Percentiles rank a stretch among this genome's conserved stretches.
These are phyloP conservation scores for Caenorhabditis auriculariae DNA, from an alignment of 2,888 invertebrate genomes.

Conservation along the genomic window DNA sequence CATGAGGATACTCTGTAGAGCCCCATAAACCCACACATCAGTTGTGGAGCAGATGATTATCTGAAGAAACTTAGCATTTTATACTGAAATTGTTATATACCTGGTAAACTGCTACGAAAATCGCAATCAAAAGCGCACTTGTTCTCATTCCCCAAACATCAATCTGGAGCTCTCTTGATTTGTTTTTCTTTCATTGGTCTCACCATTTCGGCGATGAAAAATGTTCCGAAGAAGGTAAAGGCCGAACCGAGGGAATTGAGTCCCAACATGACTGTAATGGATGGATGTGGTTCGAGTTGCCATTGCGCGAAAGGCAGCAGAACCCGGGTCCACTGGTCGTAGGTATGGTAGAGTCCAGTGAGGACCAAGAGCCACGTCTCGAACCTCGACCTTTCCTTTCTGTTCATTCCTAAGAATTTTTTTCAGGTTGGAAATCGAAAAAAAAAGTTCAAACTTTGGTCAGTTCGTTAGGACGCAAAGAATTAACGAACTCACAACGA, in stretches of 20 bases:
- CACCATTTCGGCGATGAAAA: slow-evolving; percentile 48
- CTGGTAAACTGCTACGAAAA: slow-evolving; percentile 31
- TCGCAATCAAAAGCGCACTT: slow-evolving; percentile 33
- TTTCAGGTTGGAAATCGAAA: not conserved
- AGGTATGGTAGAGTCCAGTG: slow-evolving; percentile 48
- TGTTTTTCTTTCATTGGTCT: slow-evolving; percentile 3
- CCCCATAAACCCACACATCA: slow-evolving; percentile 25
- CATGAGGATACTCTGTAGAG: slow-evolving; percentile 36
- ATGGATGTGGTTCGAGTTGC: slow-evolving; percentile 41
- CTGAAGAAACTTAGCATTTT: too few relatives aligned
- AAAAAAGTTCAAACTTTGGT: too few relatives aligned
- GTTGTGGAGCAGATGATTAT: slow-evolving; percentile 25
- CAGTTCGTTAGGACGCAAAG: too few relatives aligned
- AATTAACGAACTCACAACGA: too few relatives aligned
- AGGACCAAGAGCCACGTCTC: slow-evolving; percentile 7
- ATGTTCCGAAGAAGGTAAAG: slow-evolving; percentile 47
- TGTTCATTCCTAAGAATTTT: slow-evolving; percentile 5
- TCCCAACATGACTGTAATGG: slow-evolving; percentile 36
- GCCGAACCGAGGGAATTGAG: slow-evolving; percentile 44
- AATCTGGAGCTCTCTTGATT: slow-evolving; percentile 28
- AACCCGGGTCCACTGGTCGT: slow-evolving; percentile 52
- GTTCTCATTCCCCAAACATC: slow-evolving; percentile 44
- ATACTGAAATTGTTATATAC: not conserved
- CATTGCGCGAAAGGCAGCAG: slow-evolving; percentile 52
- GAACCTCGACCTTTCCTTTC: not conserved